Base-by-base conservation (phyloP, 1,140 invertebrate species). In the Eueides isabella region DNA sequence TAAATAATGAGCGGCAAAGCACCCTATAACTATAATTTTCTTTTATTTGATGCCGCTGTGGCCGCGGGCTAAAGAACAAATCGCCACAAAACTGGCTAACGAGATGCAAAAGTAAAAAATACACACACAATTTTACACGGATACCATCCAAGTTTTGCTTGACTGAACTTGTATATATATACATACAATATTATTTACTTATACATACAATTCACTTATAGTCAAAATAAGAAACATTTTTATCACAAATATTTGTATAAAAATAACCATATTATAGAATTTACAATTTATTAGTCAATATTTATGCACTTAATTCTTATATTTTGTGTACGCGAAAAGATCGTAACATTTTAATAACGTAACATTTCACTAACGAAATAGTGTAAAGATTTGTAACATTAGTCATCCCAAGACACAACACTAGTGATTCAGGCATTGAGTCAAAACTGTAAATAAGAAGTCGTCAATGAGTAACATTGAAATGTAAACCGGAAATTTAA, bases 1-100 rank as follows among this genome's bases (percentile, higher is more conserved):
- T 92, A 92, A 91, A 91, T 92, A 92, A 92, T 90, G 90, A 92
- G 88, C 86, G 89, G 86, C 83, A 79, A 75, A 76, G 85, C 78
- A 86, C 85, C 87, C 85, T 92, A 83, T 90, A 91, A 90, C 86
- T 91, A 90, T 88, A 90, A 90, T 91, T 85, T 89, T 80, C 80
- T 89, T 90, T 91, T 90, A 88, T 91, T 91, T 87, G 87, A 83
- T 88, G 89, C 83, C 83, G 85, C 80, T 66, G 62, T 76, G 80
- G 84, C 90, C 81, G 78, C 81, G 74, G 86, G 85, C 85, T 76
- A 80, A 80, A 78, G 76, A 78, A 78, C 87, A 81, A 90, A 87
- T 88, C 87, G 81, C 80, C 81, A 82, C 85, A 82, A 85, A 86
- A 85, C 86, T 79, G 76, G 85, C 89, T 90, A 91, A 91, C 90